phyloP scores from a whole-genome alignment of 2,888 invertebrate species.

The Protophormia terraenovae region DNA sequence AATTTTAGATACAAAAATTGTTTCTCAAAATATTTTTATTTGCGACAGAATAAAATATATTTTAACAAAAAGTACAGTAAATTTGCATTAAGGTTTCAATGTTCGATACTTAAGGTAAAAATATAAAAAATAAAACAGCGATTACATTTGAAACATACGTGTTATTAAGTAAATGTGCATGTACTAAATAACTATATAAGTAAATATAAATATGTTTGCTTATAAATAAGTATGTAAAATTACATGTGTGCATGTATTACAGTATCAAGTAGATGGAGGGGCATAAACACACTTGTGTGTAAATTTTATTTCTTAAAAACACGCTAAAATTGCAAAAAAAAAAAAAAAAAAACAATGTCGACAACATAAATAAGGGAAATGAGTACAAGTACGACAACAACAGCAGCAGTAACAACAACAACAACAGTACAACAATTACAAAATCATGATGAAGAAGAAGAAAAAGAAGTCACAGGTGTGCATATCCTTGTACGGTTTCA shows the following conservation, averaged over 20 bases:
- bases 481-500: slow-evolving; percentile 62
- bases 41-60: background rate
- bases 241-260: background rate
- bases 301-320: slow-evolving; percentile 36
- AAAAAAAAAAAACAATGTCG: background rate
- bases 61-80: background rate
- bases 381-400: background rate
- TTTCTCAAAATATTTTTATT: background rate
- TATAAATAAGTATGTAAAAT: background rate
- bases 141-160: background rate
- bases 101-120: background rate
- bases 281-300: slow-evolving; percentile 8
- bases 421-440: background rate
- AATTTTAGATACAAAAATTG: background rate
- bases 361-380: slow-evolving; percentile 30
- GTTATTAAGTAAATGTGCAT: background rate
- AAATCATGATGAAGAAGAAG: slow-evolving; percentile 1
- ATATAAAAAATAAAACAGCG: background rate
- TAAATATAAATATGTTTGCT: background rate
- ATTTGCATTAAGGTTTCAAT: background rate
- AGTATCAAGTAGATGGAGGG: background rate
- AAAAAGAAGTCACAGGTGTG: slow-evolving; percentile 62
- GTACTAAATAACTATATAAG: background rate
- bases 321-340: slow-evolving; percentile 15
- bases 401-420: background rate